phyloP scores from a whole-genome alignment of 2,113 vertebrate species.

The Gobiocypris rarus region DNA sequence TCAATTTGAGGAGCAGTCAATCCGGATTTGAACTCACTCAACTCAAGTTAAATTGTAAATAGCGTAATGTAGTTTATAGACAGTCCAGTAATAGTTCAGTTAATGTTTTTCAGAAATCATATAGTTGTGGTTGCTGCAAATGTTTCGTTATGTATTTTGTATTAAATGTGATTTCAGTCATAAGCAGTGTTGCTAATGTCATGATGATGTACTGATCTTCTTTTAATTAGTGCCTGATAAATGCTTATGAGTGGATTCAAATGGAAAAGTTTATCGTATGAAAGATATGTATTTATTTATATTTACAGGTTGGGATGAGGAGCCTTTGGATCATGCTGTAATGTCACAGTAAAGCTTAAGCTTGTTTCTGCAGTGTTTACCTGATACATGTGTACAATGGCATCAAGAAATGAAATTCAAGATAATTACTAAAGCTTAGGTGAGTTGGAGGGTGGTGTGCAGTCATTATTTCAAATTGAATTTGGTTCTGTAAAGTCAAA shows the following conservation, averaged over 20 bases:
- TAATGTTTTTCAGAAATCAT: neutral
- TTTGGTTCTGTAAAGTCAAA: neutral
- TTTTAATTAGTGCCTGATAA: neutral
- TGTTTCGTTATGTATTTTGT: neutral
- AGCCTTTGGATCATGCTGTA: constrained; percentile 70
- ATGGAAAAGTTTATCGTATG: neutral
- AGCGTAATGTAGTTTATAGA: neutral
- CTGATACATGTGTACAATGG: constrained; percentile 23
- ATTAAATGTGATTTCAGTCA: neutral
- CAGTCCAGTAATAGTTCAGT: neutral
- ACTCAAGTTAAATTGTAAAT: neutral
- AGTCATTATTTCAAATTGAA: neutral
- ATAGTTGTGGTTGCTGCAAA: neutral
- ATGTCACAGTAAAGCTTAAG: constrained; percentile 58
- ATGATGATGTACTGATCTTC: too few species aligned
- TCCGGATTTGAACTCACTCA: constrained; percentile 10
- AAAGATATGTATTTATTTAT: constrained; percentile 6
- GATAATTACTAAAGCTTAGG: constrained; percentile 42
- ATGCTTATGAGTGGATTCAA: neutral
- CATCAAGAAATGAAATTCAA: constrained; percentile 45
- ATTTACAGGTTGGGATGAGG: constrained; percentile 65
- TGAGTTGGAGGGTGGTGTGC: constrained; percentile 38
- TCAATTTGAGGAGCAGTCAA: neutral
- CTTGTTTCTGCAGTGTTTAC: constrained; percentile 4
- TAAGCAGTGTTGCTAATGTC: neutral